Evolutionary conservation across 2,797 vertebrate genomes (phyloP), one percentile per base, ranked within the genome.

Genomic region (Hoplostethus atlanticus): DNA sequence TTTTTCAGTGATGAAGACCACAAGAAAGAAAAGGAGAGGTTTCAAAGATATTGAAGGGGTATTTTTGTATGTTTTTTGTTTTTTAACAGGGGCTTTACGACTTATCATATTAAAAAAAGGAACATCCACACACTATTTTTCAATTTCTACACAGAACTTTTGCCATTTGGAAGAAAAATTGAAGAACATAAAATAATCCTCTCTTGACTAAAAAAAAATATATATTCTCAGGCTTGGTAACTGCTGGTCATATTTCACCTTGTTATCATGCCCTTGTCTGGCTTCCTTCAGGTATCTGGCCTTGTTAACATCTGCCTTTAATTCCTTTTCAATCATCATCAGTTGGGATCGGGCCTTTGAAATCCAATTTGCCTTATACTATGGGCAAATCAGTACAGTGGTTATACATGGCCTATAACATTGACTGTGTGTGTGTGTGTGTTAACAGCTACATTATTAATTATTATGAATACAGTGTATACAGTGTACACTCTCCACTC

Each of bases 251-350:
- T 8, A 44, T 60, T 17, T 46, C 40, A 66, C 64, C 51, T 55
- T 55, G 15, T 25, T 55, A 21, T 46, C 38, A 9, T 15, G 2
- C 52, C 44, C 55, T 10, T 54, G 36, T 46, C 44, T 55, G 36
- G 25, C 12, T 1, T 66, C 51, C 40, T 55, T 66, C 36, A 42
- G 38, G 40, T 55, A 55, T 50, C 8, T 66, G 15, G 51, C 51
- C 16, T 66, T 66, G 52, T 66, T 66, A 21, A 66, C 51, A 9
- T 66, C 34, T 13, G 53, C 51, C 52, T 44, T 66, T 17, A 55
- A 7, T 16, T 66, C 21, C 15, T 46, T 66, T 55, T 66, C 51
- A 44, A 66, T 55, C 6, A 46, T 21, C 54, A 44, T 55, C 15
- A 66, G 64, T 9, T 38, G 40, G 38, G 15, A 65, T 28, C 21